Conservation (phyloP, 2,797 vertebrate species). For the Semotilus atromaculatus region DNA sequence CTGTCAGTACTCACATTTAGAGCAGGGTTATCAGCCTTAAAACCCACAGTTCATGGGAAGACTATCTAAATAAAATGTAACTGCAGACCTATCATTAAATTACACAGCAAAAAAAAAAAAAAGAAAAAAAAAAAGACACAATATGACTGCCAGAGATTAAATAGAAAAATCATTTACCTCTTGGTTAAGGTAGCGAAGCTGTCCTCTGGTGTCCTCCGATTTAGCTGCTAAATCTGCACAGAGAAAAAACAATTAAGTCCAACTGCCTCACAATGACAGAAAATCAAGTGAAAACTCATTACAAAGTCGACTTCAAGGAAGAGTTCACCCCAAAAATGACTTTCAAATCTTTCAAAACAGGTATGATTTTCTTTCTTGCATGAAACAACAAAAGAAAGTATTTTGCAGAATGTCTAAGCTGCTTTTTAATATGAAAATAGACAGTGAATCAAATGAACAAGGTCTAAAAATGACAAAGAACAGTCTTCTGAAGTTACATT, state of each 20-base stretch:
- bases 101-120: slow-evolving; percentile 25
- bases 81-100: slow-evolving; percentile 23
- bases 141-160: neutral
- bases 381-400: neutral
- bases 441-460: neutral
- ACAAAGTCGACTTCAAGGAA: neutral
- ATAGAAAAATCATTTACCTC: slow-evolving; percentile 77
- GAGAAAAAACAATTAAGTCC: slow-evolving; percentile 52
- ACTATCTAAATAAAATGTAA: neutral
- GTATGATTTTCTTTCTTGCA: neutral
- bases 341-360: neutral
- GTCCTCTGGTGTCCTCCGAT: slow-evolving; percentile 93
- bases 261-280: slow-evolving; percentile 5
- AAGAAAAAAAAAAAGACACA: neutral
- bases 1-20: slow-evolving; percentile 43
- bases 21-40: slow-evolving; percentile 6
- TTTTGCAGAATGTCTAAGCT: slow-evolving; percentile 5
- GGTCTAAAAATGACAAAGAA: neutral
- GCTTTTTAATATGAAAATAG: neutral
- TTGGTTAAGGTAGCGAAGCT: slow-evolving; percentile 87
- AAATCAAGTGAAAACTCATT: neutral
- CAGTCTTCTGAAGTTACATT: neutral
- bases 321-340: slow-evolving; percentile 6
- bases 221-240: slow-evolving; percentile 87
- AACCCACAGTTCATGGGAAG: neutral